Evolutionary conservation across 2,888 invertebrate genomes (phyloP).

Genomic region (Epsilonema sp.): DNA sequence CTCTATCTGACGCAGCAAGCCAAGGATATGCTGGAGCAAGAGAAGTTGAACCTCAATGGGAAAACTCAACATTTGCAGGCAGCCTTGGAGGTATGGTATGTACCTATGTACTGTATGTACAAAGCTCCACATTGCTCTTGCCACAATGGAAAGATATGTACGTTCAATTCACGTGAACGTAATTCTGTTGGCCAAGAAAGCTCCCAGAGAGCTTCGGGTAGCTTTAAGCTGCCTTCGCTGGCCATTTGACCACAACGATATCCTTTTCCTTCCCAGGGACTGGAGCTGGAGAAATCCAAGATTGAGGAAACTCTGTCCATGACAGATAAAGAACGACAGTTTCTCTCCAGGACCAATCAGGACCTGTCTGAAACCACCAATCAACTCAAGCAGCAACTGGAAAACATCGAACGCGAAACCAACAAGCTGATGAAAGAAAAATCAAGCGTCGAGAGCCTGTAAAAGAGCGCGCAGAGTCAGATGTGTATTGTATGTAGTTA

Average conservation of each 20-base stretch:
- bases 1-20: conserved; percentile 30
- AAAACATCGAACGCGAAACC: conserved; percentile 31
- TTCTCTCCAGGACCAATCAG: no score
- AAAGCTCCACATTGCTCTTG: no score
- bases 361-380: conserved; percentile 28
- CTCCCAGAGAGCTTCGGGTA: no score
- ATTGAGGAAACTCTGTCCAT: conserved; percentile 26
- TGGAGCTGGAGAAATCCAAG: conserved; percentile 30
- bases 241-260: no score
- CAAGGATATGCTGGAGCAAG: conserved; percentile 28
- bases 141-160: no score
- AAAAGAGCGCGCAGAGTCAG: no score
- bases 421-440: conserved; percentile 29
- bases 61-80: conserved; percentile 20
- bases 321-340: conserved; percentile 25
- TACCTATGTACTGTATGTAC: no score
- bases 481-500: no score
- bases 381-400: conserved; percentile 21
- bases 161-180: no score
- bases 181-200: no score
- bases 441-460: conserved; percentile 25
- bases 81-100: conserved; percentile 7
- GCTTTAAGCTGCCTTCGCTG: no score
- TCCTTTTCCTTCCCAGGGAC: conserved; percentile 17
- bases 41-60: conserved; percentile 20